A percentile compares a stretch with the other conserved stretches of the same genome.
These are phyloP conservation scores for Saccostrea echinata DNA, from an alignment of 1,140 invertebrate genomes.

Conservation along the genomic window DNA sequence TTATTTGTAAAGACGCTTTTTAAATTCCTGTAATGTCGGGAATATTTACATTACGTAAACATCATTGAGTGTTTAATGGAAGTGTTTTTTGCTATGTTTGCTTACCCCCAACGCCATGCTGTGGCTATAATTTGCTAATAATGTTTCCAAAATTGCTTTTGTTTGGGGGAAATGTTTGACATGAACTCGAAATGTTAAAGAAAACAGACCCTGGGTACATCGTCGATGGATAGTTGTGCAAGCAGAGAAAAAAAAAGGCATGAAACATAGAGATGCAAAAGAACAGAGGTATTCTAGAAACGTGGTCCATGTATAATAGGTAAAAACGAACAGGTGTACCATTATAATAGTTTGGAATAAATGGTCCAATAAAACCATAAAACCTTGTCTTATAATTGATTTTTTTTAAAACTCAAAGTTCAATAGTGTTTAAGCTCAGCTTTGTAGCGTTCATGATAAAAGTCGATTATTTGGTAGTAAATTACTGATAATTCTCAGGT, in stretches of 20 bases:
- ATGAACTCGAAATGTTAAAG: neutral
- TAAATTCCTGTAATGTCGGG: slow-evolving; percentile 29
- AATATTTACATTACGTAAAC: slow-evolving; percentile 29
- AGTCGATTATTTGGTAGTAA: too few relatives aligned
- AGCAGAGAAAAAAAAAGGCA: neutral
- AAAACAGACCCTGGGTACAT: neutral
- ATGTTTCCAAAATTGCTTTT: neutral
- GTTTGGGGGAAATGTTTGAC: slow-evolving; percentile 8
- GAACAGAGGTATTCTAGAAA: neutral
- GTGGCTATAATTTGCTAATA: neutral
- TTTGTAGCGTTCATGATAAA: too few relatives aligned
- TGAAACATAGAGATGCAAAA: too few relatives aligned
- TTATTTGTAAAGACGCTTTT: neutral
- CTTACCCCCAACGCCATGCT: neutral
- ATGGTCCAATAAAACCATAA: neutral
- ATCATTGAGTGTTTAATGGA: slow-evolving; percentile 6
- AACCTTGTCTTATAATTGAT: too few relatives aligned
- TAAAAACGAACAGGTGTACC: neutral
- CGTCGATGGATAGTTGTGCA: neutral
- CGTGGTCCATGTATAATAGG: neutral
- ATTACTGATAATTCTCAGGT: too few relatives aligned
- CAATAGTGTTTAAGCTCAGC: too few relatives aligned
- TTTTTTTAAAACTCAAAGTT: too few relatives aligned
- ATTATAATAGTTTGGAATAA: neutral
- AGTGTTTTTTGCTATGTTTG: neutral